A percentile compares a stretch with the other conserved stretches of the same genome.
These are phyloP conservation scores for Lepidocyrtoides sp. DNA, from an alignment of 2,888 invertebrate genomes.

Conservation along the genomic window DNA sequence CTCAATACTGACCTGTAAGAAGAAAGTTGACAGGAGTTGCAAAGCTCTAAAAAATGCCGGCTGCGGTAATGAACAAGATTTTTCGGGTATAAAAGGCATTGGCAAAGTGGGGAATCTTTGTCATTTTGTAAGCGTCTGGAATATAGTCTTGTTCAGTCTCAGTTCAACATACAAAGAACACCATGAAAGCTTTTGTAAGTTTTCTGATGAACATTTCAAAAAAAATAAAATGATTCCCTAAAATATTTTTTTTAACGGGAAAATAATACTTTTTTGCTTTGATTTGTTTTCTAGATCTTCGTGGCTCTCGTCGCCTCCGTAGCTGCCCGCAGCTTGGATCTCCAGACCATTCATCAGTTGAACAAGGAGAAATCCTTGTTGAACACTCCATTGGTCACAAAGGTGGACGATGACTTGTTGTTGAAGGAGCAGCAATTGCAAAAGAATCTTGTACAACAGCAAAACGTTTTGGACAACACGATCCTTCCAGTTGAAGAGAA, in stretches of 20 bases:
- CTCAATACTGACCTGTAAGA: constrained; percentile 52
- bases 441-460: constrained; percentile 9
- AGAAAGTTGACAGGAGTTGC: constrained; percentile 1
- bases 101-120: constrained; percentile 38
- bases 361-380: constrained; percentile 65
- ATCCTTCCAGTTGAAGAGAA: constrained; percentile 44
- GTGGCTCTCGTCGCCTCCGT: constrained; percentile 67
- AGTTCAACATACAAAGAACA: constrained; percentile 41
- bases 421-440: constrained; percentile 63
- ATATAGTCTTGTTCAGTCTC: constrained; percentile 65
- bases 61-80: constrained; percentile 3
- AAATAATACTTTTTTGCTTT: no score
- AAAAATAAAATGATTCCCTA: neutral
- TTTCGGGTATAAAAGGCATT: constrained; percentile 67
- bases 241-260: neutral
- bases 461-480: neutral
- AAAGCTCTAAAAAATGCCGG: constrained; percentile 38
- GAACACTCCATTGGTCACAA: constrained; percentile 14
- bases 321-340: constrained; percentile 64
- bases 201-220: neutral
- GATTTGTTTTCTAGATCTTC: constrained; percentile 64
- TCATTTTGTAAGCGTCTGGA: constrained; percentile 67
- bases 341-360: constrained; percentile 49
- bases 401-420: constrained; percentile 36
- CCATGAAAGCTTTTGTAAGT: constrained; percentile 72